These are phyloP conservation scores for Elysia crispata DNA, from an alignment of 2,888 invertebrate species.

Conservation along the genomic window DNA sequence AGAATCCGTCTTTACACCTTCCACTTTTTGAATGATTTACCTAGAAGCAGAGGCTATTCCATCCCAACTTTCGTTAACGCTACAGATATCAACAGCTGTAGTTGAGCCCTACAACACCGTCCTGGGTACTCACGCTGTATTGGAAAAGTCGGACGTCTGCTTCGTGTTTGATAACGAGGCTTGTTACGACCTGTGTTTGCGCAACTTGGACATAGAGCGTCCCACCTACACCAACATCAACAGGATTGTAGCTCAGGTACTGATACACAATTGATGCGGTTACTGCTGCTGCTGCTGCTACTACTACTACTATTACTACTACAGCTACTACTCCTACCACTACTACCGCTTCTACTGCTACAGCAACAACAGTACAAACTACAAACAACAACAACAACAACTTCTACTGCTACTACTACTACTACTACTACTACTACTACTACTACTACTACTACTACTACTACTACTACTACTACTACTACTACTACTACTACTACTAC, in stretches of 20 bases:
- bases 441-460: background rate
- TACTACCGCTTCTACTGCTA: too few relatives aligned
- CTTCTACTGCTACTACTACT: too few relatives aligned
- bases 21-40: background rate
- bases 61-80: too few relatives aligned
- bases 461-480: slow-evolving; percentile 33
- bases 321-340: too few relatives aligned
- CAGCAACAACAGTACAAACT: too few relatives aligned
- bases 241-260: slow-evolving; percentile 48
- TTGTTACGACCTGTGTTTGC: slow-evolving; percentile 87
- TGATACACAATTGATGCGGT: too few relatives aligned
- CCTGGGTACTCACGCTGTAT: slow-evolving; percentile 79
- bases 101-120: slow-evolving; percentile 55
- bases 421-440: too few relatives aligned
- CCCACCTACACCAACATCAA: slow-evolving; percentile 89
- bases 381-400: too few relatives aligned
- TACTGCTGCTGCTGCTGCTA: too few relatives aligned
- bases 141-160: slow-evolving; percentile 95
- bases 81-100: slow-evolving; percentile 50
- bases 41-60: background rate
- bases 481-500: slow-evolving; percentile 30
- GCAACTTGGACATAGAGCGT: slow-evolving; percentile 88
- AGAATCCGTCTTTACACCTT: too few relatives aligned
- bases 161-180: slow-evolving; percentile 98
- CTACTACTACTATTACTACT: too few relatives aligned